Conservation (phyloP, 2,113 vertebrate genomes). For the Aviceda subcristata region DNA sequence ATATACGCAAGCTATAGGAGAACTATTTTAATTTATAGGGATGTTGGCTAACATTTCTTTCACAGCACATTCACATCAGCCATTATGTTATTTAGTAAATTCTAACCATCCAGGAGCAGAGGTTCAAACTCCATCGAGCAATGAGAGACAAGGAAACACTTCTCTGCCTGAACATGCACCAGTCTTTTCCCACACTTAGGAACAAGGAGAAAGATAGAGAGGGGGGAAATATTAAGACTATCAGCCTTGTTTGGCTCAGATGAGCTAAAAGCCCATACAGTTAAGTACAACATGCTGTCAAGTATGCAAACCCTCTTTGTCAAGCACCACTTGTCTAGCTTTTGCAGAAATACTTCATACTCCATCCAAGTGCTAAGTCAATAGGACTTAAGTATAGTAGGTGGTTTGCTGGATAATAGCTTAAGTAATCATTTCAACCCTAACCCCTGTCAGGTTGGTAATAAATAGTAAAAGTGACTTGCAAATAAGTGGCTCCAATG, state of each 20-base stretch:
- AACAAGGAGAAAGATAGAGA: rapidly evolving
- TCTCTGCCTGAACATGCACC: rapidly evolving
- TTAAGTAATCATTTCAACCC: neutral
- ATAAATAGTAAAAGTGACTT: neutral
- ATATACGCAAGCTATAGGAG: rapidly evolving
- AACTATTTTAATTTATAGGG: neutral
- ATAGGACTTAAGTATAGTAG: neutral
- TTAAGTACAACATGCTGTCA: neutral
- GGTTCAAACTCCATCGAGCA: neutral
- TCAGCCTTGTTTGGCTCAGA: neutral
- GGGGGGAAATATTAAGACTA: rapidly evolving
- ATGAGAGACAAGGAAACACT: neutral
- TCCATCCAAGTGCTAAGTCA: neutral
- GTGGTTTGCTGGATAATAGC: neutral
- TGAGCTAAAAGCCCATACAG: neutral
- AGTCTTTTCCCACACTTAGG: neutral
- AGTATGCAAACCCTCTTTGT: neutral
- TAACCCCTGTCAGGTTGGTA: neutral
- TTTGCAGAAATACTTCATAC: neutral
- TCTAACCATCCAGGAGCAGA: rapidly evolving
- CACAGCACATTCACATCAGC: too few species aligned
- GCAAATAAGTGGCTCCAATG: neutral
- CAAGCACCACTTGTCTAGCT: neutral
- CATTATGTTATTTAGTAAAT: neutral
- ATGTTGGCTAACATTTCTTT: neutral